These are phyloP conservation scores for Drosophila pseudoananassae DNA, from an alignment of 1,140 invertebrate genomes.

Conservation along the genomic window DNA sequence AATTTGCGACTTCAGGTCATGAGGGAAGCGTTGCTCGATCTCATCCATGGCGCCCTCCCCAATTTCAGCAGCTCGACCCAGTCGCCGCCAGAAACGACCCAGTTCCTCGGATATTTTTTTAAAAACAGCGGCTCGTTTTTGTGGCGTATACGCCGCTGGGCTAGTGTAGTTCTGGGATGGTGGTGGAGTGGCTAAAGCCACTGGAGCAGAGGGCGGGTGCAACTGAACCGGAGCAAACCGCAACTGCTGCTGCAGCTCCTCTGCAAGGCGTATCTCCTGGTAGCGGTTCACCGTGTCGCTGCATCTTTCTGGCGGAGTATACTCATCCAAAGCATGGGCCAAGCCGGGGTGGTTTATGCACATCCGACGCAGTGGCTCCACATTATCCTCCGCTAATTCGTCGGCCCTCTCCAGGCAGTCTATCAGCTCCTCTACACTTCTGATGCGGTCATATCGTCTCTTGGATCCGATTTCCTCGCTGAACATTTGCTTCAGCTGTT, in stretches of 20 bases:
- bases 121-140: conserved; percentile 64
- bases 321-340: conserved; percentile 31
- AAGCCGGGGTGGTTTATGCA: conserved; percentile 15
- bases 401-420: conserved; percentile 66
- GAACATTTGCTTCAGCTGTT: conserved; percentile 51
- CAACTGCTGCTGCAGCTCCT: conserved; percentile 57
- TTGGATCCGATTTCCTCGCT: conserved; percentile 49
- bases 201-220: neutral
- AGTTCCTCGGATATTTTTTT: conserved; percentile 77
- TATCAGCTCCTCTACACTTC: conserved; percentile 50
- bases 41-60: conserved; percentile 84
- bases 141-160: conserved; percentile 42
- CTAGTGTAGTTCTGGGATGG: conserved; percentile 41
- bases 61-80: conserved; percentile 84
- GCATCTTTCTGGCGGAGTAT: conserved; percentile 15
- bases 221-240: conserved; percentile 17
- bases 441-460: conserved; percentile 49
- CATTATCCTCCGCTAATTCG: conserved; percentile 52
- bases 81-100: conserved; percentile 85
- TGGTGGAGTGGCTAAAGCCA: neutral
- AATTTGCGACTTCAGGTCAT: conserved; percentile 65
- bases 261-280: conserved; percentile 54
- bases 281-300: conserved; percentile 33
- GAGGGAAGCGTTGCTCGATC: conserved; percentile 77
- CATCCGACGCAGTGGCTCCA: conserved; percentile 42